These are phyloP conservation scores for Maccullochella peelii DNA, from an alignment of 2,113 vertebrate genomes.

Conservation along the genomic window DNA sequence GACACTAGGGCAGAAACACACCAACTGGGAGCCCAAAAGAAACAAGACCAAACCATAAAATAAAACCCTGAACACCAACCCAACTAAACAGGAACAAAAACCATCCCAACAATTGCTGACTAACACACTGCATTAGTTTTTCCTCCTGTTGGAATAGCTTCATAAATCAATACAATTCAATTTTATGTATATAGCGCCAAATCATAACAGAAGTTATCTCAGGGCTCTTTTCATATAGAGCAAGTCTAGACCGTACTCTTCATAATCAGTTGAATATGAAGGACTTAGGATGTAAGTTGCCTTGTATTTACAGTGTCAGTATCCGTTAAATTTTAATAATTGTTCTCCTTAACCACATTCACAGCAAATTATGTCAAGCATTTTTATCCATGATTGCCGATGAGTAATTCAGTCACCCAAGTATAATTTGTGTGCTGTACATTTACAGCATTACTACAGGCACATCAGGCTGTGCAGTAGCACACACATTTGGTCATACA, in stretches of 20 bases:
- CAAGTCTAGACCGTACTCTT: too few relatives aligned
- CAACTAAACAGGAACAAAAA: too few relatives aligned
- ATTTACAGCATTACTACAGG: neutral
- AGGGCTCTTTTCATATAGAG: too few relatives aligned
- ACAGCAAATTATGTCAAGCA: neutral
- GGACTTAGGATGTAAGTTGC: neutral
- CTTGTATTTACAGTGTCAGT: neutral
- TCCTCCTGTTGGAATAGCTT: conserved; percentile 5
- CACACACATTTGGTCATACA: neutral
- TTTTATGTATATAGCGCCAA: too few relatives aligned
- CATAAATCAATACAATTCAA: conserved; percentile 9
- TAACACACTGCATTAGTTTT: conserved; percentile 28
- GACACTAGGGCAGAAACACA: too few relatives aligned
- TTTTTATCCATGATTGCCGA: neutral
- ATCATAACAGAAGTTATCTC: too few relatives aligned
- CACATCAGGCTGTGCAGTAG: neutral
- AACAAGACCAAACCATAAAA: too few relatives aligned
- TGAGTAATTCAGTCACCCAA: neutral
- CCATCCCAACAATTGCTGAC: too few relatives aligned
- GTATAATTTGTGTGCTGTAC: neutral
- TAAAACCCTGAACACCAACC: too few relatives aligned
- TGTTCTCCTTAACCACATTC: neutral
- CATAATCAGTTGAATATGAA: neutral
- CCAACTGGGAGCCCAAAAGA: too few relatives aligned
- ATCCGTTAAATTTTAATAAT: neutral